Evolutionary conservation across 2,113 vertebrate genomes (phyloP), one percentile per base, ranked within the genome.

Genomic region (Alligator sinensis): DNA sequence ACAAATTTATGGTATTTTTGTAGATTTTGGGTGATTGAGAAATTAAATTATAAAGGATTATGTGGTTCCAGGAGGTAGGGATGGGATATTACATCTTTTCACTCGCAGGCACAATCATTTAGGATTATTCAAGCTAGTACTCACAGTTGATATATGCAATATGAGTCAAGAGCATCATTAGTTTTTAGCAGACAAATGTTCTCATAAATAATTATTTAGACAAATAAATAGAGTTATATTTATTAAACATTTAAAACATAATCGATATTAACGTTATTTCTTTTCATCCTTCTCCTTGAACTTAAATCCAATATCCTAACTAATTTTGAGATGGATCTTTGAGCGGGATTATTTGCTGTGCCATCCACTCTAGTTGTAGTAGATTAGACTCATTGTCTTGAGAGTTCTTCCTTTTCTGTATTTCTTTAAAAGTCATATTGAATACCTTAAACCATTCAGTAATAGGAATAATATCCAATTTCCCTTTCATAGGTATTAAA

Each of bases 401-500:
- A 2, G 58, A 78, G n/a, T 91, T 3, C 5, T 30, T 80, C 6
- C 12, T 89, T 11, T n/a, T 81, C 0, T 30, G 55, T 94, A 30
- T 15, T 79, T 55, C 14, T 47, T 0, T 24, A 34, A 4, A 87
- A 77, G 11, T 34, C 2, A 12, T 77, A 79, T 75, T 86, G 11
- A 74, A 4, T 77, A 28, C 28, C 28, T 92, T 63, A 30, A 82
- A 70, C 25, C 24, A 47, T 0, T 91, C 7, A 66, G 11, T 57
- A 80, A 5, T 79, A 58, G 21, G n/a, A 68, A 38, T 92, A 47
- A 89, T 82, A 16, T 64, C 88, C 7, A 25, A 1, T 89, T 95
- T 92, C 16, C 9, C 84, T 95, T 95, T 86, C 13, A 60, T 76
- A 99, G 99, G 98, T 99, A 95, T 98, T 99, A 83, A 99, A 99